Evolutionary conservation across 2,113 vertebrate species (phyloP).

Genomic region (Catharus bicknelli): DNA sequence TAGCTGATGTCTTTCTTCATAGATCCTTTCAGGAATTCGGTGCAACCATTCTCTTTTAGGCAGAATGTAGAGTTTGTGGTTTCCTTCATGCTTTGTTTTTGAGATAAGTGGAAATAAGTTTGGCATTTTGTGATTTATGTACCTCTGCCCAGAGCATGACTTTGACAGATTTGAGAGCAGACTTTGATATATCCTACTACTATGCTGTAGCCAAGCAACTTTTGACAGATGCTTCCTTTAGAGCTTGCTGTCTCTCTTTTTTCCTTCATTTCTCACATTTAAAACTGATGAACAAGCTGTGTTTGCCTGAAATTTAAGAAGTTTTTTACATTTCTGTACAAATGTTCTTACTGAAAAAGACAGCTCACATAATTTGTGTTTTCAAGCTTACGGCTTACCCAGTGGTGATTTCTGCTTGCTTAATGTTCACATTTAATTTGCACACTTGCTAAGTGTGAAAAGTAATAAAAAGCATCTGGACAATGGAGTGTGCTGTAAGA

Average conservation of each 20-base stretch:
- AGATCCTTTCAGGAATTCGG: background rate
- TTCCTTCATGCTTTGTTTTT: background rate
- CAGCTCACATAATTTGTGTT: background rate
- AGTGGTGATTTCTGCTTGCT: background rate
- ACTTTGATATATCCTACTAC: background rate
- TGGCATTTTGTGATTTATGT: constrained; percentile 1
- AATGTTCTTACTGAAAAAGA: background rate
- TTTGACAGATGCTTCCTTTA: background rate
- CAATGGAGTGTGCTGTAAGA: background rate
- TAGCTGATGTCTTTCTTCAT: background rate
- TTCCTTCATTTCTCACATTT: background rate
- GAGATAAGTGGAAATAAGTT: background rate
- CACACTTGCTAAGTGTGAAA: background rate
- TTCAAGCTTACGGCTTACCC: background rate
- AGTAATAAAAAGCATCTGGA: background rate
- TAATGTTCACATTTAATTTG: background rate
- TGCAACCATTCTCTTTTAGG: background rate
- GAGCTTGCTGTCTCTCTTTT: background rate
- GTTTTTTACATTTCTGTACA: background rate
- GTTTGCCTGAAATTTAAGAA: background rate
- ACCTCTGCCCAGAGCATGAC: background rate
- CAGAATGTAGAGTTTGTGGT: background rate
- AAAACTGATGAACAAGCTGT: background rate
- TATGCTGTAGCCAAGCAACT: background rate
- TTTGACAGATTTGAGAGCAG: constrained; percentile 9